These are phyloP conservation scores for Aplodontia rufa DNA, from an alignment of 2,113 vertebrate genomes.

Conservation along the genomic window DNA sequence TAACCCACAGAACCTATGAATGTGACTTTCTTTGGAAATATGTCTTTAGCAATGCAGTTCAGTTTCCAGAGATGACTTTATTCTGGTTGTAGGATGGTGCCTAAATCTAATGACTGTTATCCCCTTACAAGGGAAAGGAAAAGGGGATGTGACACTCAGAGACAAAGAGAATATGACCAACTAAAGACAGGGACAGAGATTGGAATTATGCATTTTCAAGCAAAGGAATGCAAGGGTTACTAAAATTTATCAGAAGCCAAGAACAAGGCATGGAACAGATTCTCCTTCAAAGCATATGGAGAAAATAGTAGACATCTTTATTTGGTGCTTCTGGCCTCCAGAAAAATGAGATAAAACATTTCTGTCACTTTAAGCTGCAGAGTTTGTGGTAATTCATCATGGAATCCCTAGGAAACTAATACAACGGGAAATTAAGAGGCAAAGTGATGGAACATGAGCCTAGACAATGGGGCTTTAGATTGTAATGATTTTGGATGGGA, in stretches of 20 bases:
- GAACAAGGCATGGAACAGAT: background rate
- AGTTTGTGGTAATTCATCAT: background rate
- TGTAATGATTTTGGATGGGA: background rate
- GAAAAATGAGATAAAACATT: background rate
- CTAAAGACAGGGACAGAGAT: background rate
- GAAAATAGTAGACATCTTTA: background rate
- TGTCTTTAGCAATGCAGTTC: background rate
- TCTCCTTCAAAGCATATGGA: background rate
- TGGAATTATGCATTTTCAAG: background rate
- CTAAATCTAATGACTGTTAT: background rate
- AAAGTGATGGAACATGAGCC: background rate
- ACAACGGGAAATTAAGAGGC: background rate
- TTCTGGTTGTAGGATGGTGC: background rate
- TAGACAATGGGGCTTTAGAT: background rate
- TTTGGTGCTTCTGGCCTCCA: background rate
- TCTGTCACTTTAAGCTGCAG: background rate
- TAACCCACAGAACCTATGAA: background rate
- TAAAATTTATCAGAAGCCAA: background rate
- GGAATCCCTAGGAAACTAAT: background rate
- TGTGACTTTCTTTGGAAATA: background rate
- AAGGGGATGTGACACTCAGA: background rate
- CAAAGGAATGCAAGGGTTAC: background rate
- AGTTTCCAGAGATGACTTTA: background rate
- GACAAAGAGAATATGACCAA: background rate
- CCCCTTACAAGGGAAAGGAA: background rate